phyloP scores from a whole-genome alignment of 1,140 invertebrate species.

The Holcopasites calliopsidis region DNA sequence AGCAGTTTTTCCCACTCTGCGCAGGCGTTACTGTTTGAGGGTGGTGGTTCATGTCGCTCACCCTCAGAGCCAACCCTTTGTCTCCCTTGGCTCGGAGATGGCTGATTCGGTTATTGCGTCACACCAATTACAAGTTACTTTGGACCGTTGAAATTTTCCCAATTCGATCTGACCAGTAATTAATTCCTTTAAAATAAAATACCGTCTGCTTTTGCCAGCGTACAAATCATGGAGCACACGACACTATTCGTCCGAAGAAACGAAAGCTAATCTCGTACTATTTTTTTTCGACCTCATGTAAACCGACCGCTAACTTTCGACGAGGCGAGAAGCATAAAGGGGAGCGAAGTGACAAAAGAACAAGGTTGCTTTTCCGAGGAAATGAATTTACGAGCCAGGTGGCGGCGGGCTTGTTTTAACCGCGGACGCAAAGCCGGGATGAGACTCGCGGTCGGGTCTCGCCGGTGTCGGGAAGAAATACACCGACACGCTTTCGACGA shows the following conservation, averaged over 20 bases:
- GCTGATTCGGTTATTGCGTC: too few relatives aligned
- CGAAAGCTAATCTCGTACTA: background rate
- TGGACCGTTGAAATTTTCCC: too few relatives aligned
- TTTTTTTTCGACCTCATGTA: too few relatives aligned
- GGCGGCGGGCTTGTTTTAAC: background rate
- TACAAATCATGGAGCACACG: background rate
- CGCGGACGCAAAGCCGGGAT: background rate
- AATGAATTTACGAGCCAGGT: conserved; percentile 14
- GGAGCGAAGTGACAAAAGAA: too few relatives aligned
- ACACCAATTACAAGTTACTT: too few relatives aligned
- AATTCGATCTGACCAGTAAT: too few relatives aligned
- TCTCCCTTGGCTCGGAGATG: too few relatives aligned
- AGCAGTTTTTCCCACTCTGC: too few relatives aligned
- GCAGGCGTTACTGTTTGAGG: too few relatives aligned
- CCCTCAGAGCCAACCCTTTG: too few relatives aligned
- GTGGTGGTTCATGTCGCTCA: too few relatives aligned
- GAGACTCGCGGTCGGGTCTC: background rate
- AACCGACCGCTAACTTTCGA: background rate
- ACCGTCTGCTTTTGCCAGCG: background rate
- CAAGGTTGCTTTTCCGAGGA: background rate
- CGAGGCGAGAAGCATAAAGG: background rate
- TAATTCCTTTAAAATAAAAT: background rate
- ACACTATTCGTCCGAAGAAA: background rate
- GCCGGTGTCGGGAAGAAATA: conserved; percentile 36
- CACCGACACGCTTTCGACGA: conserved; percentile 37